phyloP scores from a whole-genome alignment of 2,797 vertebrate genomes.

The Acridotheres tristis region DNA sequence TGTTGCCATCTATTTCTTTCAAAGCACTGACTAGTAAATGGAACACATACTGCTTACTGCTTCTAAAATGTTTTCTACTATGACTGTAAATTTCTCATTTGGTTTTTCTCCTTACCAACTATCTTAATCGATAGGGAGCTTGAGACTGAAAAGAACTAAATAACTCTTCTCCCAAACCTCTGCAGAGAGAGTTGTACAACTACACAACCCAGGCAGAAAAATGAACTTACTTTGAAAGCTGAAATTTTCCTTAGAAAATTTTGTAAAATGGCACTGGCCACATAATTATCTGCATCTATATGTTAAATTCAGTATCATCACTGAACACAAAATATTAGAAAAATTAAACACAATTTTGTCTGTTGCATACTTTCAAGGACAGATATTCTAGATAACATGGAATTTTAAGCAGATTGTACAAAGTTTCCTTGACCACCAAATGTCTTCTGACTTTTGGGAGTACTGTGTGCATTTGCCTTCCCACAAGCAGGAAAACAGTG shows the following conservation, averaged over 20 bases:
- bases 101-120: neutral
- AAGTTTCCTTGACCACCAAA: neutral
- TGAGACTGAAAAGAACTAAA: neutral
- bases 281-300: neutral
- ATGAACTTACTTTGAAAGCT: neutral
- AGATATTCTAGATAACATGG: neutral
- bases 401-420: neutral
- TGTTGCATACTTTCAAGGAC: neutral
- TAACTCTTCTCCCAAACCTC: neutral
- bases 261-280: neutral
- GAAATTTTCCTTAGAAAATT: neutral
- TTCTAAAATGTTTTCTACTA: neutral
- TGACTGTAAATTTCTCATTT: neutral
- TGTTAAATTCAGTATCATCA: neutral
- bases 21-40: neutral
- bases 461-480: neutral
- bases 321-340: neutral
- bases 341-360: neutral
- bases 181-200: neutral
- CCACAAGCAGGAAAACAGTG: rapidly evolving
- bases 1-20: neutral
- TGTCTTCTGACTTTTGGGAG: neutral
- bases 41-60: neutral
- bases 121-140: neutral
- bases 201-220: neutral